phyloP scores from a whole-genome alignment of 2,888 invertebrate genomes.

The Drosophila pseudotakahashii region DNA sequence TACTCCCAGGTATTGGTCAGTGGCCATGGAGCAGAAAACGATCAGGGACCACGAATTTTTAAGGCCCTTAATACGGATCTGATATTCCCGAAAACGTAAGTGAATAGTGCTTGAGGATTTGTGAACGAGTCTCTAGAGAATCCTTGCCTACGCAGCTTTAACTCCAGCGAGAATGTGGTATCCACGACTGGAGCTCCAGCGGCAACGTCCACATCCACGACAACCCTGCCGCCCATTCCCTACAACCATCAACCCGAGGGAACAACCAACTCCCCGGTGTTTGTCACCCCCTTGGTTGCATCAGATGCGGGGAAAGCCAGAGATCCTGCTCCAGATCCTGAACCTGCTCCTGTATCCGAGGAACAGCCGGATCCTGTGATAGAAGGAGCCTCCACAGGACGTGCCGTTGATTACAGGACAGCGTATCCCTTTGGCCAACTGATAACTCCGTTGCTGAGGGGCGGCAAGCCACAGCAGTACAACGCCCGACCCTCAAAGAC shows the following conservation, averaged over 20 bases:
- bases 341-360: slow-evolving; percentile 4
- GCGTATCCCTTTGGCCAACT: slow-evolving; percentile 82
- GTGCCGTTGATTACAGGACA: slow-evolving; percentile 80
- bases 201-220: slow-evolving; percentile 10
- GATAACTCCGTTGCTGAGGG: slow-evolving; percentile 77
- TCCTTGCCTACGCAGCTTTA: slow-evolving; percentile 69
- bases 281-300: slow-evolving; percentile 57
- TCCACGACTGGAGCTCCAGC: slow-evolving; percentile 62
- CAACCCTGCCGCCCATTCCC: slow-evolving; percentile 55
- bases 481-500: slow-evolving; percentile 41
- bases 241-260: slow-evolving; percentile 60
- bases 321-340: slow-evolving; percentile 3
- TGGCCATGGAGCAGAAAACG: slow-evolving; percentile 49
- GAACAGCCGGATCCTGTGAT: slow-evolving; percentile 1
- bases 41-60: slow-evolving; percentile 79
- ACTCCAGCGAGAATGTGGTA: slow-evolving; percentile 78
- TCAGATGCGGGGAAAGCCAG: slow-evolving; percentile 2
- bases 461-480: slow-evolving; percentile 47
- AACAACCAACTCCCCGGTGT: slow-evolving; percentile 35
- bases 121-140: background rate
- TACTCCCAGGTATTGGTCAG: slow-evolving; percentile 77
- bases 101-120: slow-evolving; percentile 5
- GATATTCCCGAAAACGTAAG: slow-evolving; percentile 82
- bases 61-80: slow-evolving; percentile 82
- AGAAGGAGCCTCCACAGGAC: slow-evolving; percentile 78